Evolutionary conservation across 2,113 vertebrate species (phyloP), one percentile per base, ranked within the genome.

Genomic region (Barbus barbus): DNA sequence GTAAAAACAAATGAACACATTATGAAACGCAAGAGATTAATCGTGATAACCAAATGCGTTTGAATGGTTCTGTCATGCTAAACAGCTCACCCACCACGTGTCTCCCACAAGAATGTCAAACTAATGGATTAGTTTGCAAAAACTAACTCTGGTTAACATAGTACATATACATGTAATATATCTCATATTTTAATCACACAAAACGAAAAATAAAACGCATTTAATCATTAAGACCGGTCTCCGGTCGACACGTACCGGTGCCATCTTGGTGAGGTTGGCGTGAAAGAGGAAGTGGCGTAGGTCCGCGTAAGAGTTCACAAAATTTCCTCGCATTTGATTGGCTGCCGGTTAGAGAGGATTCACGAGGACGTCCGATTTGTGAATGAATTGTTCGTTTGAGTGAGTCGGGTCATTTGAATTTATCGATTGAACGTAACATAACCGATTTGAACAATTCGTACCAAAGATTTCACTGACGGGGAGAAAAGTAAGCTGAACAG

Each of bases 231-330:
- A 85, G 56, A 46, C 9, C 46, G 0, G 22, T 4, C 5, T 3
- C 14, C 20, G 38, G 31, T 2, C 16, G 9, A 33, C 3, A 88
- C 87, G 0, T 78, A 88, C 87, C 84, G 76, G 77, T 28, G 84
- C 87, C 87, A 88, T 88, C 48, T 72, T 63, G 58, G 14, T 12
- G 48, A 75, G 69, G 46, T 41, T 56, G n/a, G 61, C 38, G 13
- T 38, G 38, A 60, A 85, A 85, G 63, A 88, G 84, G 84, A 87
- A 48, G 81, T 81, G 71, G 51, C 77, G 84, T 81, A 4, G 1
- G 0, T n/a, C 18, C 36, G 60, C 76, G 26, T 53, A 28, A 58
- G 72, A 18, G 1, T 63, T 82, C 56, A 26, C 28, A 9, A 9
- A 14, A 63, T 33, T 28, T 28, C 11, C 38, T 16, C 38, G 8